Evolutionary conservation across 2,113 vertebrate species (phyloP), one percentile per base, ranked within the genome.

Genomic region (Scatophagus argus): DNA sequence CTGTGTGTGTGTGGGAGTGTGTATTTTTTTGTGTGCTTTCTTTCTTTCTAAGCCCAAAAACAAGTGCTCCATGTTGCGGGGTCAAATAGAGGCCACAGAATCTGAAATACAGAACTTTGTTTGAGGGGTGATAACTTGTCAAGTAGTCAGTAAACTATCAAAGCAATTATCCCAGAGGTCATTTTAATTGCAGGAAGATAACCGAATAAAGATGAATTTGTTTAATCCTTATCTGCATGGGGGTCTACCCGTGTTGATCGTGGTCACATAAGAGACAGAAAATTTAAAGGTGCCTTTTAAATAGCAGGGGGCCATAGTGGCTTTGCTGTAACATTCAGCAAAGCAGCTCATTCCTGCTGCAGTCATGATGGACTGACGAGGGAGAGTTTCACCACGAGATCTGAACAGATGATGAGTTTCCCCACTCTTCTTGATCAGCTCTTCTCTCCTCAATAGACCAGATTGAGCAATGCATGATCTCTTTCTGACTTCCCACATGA

Each of bases 51-150:
- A 86, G 83, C 86, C 86, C 81, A 84, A 89, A n/a, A 91, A 90
- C 89, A 89, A 87, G 79, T 74, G 84, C 87, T 88, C 79, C 73
- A 83, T 87, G 79, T 88, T 92, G 83, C 3, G 77, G 89, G 92
- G 91, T 92, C 92, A 93, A 70, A 74, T 34, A 67, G 60, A 90
- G 92, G 92, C 89, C 89, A 89, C 29, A 47, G 64, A 79, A 84
- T 88, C 39, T 82, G 77, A 74, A 86, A 79, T 70, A 43, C 52
- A 80, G 73, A 91, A 91, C 86, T 91, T 91, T 89, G 55, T 89
- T 83, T 68, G 41, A 78, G 54, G 21, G 64, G 36, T 66, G 60
- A 63, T 74, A 73, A 83, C 58, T 87, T 76, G 61, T 52, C 62
- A 47, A 69, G 44, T 9, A 41, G 49, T 62, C 79, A 8, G 32